Evolutionary conservation across 2,113 vertebrate genomes (phyloP), one percentile per base, ranked within the genome.

Genomic region (Carollia perspicillata): DNA sequence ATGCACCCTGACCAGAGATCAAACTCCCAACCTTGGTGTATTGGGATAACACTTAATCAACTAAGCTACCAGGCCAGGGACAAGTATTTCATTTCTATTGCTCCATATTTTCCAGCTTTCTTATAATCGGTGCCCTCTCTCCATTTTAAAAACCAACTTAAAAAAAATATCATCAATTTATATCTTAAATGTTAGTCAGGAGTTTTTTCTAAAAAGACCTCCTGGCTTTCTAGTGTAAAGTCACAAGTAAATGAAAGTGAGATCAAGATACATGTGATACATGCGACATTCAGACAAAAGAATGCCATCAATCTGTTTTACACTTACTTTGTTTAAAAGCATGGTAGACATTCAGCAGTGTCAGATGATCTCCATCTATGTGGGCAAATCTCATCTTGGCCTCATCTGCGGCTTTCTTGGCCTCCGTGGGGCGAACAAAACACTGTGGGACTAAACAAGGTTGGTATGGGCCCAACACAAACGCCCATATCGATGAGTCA

Each of bases 371-470:
- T 97, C 99, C 99, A 98, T 99, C 99, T 98, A 99, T 99, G 98
- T 99, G 99, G 98, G 99, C 99, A 96, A 99, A 99, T 97, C 99
- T 99, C 99, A 99, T 99, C 99, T 99, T 99, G 98, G 99, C 99
- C 98, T 99, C 99, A 98, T 99, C 99, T 35, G 99, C 99, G 93
- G 99, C 99, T 99, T 99, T 99, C 99, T 99, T 99, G 98, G 99
- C 99, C 98, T 99, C 99, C 98, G 99, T 99, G 98, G 99, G 99
- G 95, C 99, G 99, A 98, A 99, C 99, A 98, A 99, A 99, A 99
- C 99, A 99, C 99, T 99, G 99, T 99, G 99, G 99, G 99, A 99
- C 99, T 99, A 99, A 99, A 99, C 99, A 99, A 99, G 99, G 99
- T 99, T 99, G 99, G 99, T 99, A 99, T 99, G 99, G 99, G 99